Percentiles rank a stretch among this genome's conserved stretches.
Conservation (phyloP, 2,113 vertebrate genomes). For the Eublepharis macularius region DNA sequence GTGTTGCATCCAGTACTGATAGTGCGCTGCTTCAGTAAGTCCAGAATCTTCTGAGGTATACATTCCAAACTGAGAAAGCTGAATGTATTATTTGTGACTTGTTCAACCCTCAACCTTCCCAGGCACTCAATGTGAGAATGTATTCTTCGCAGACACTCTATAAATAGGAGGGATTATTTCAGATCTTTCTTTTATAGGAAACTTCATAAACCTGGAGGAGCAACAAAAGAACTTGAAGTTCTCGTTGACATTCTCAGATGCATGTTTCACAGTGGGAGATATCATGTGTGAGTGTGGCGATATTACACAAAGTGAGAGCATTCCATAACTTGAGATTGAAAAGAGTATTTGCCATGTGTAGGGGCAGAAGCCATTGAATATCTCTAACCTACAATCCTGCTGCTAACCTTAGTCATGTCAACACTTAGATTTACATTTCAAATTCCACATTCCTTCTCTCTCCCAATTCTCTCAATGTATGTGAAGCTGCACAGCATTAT, state of each 20-base stretch:
- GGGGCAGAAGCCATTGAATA: background rate
- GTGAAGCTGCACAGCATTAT: background rate
- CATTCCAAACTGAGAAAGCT: too few relatives aligned
- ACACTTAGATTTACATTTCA: background rate
- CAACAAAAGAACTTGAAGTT: too few relatives aligned
- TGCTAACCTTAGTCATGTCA: background rate
- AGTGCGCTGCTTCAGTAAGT: too few relatives aligned
- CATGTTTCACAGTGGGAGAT: background rate
- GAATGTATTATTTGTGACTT: too few relatives aligned
- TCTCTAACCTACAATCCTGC: background rate
- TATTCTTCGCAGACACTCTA: background rate
- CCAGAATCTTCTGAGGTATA: background rate
- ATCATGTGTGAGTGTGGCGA: background rate
- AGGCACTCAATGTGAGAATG: background rate
- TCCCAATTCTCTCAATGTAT: background rate
- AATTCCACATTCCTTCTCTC: background rate
- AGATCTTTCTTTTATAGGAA: background rate
- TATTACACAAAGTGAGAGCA: background rate
- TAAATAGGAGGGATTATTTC: background rate
- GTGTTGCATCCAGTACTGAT: too few relatives aligned
- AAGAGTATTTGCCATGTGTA: background rate
- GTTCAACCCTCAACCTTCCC: background rate
- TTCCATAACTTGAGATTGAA: background rate
- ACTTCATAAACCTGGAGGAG: background rate
- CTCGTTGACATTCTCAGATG: background rate